Conservation (phyloP, 2,888 invertebrate genomes). For the Geotrupes spiniger region DNA sequence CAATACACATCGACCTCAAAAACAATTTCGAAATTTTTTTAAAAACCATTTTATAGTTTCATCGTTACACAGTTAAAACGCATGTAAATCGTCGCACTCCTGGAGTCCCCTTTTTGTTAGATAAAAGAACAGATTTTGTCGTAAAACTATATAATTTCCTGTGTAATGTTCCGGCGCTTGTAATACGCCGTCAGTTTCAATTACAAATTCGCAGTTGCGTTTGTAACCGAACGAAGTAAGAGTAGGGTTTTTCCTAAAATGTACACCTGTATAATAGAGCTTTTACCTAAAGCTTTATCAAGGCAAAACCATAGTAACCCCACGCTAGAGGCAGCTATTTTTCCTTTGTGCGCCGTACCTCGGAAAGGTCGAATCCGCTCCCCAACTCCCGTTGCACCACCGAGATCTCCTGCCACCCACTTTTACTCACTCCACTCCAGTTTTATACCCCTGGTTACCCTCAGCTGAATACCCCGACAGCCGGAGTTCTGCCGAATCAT, state of each 20-base stretch:
- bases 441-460: slow-evolving; percentile 46
- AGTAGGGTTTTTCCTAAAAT: slow-evolving; percentile 16
- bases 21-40: no score
- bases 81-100: no score
- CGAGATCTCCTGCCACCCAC: slow-evolving; percentile 29
- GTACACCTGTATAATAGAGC: slow-evolving; percentile 29
- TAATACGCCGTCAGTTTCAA: slow-evolving; percentile 10
- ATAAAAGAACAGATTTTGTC: no score
- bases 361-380: slow-evolving; percentile 36
- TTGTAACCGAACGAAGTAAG: slow-evolving; percentile 5
- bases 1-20: no score
- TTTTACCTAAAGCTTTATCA: slow-evolving; percentile 30
- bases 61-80: no score
- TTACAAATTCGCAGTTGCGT: slow-evolving; percentile 12
- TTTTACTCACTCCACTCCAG: slow-evolving; percentile 29
- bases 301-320: slow-evolving; percentile 38
- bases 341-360: slow-evolving; percentile 33
- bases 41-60: no score
- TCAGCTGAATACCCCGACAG: slow-evolving; percentile 43
- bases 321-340: slow-evolving; percentile 35
- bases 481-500: slow-evolving; percentile 51
- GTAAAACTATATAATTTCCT: no score
- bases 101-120: no score
- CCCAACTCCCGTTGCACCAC: slow-evolving; percentile 32
- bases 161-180: no score